phyloP scores from a whole-genome alignment of 2,888 invertebrate genomes.

The Pantelozetes paolii region DNA sequence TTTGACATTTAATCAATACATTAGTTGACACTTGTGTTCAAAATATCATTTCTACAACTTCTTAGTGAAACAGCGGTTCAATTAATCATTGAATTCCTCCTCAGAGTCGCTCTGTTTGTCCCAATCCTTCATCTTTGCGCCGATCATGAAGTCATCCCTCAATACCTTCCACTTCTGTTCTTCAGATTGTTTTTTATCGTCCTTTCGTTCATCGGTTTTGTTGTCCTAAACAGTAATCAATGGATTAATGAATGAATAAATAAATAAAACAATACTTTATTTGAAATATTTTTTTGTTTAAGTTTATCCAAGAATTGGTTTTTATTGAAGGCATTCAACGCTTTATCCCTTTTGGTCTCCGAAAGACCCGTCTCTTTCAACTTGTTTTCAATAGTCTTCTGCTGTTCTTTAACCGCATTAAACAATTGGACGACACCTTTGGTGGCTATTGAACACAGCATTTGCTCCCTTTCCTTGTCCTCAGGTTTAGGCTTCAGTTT shows the following conservation, averaged over 20 bases:
- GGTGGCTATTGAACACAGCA: conserved; percentile 40
- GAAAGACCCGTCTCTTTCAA: conserved; percentile 62
- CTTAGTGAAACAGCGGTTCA: not conserved
- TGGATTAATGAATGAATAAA: not conserved
- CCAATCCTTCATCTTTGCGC: conserved; percentile 76
- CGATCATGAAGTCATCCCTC: conserved; percentile 83
- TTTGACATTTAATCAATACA: too few species aligned
- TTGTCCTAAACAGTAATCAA: conserved; percentile 6
- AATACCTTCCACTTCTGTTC: conserved; percentile 57
- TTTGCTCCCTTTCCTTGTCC: conserved; percentile 38
- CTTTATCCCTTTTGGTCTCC: conserved; percentile 71
- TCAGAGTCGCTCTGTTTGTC: conserved; percentile 63
- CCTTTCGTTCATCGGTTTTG: conserved; percentile 33
- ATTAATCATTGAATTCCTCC: not conserved
- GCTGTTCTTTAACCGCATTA: conserved; percentile 81
- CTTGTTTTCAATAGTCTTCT: conserved; percentile 68
- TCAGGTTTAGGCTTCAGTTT: conserved; percentile 9
- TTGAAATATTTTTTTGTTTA: conserved; percentile 48
- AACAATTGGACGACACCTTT: conserved; percentile 83
- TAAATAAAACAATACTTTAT: conserved; percentile 37
- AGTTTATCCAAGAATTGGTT: conserved; percentile 53
- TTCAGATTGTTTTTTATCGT: conserved; percentile 47
- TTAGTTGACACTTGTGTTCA: too few species aligned
- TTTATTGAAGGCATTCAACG: conserved; percentile 59
- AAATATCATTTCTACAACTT: too few species aligned